A percentile compares a stretch with the other conserved stretches of the same genome.
These are phyloP conservation scores for Copidosoma aretas DNA, from an alignment of 2,888 invertebrate species.

Conservation along the genomic window DNA sequence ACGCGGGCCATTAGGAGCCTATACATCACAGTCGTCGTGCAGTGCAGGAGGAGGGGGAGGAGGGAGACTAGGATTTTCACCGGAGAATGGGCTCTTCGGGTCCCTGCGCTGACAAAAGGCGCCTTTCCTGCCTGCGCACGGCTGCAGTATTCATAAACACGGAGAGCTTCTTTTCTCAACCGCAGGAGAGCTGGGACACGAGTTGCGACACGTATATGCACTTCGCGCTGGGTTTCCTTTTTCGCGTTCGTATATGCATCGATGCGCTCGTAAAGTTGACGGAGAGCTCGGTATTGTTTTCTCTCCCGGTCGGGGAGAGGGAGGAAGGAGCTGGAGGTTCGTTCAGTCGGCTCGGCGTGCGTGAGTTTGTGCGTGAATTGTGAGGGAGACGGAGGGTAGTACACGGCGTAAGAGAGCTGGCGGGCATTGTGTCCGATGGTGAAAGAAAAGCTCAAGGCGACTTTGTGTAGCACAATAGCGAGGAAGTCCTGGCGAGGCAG, in stretches of 20 bases:
- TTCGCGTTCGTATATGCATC: background rate
- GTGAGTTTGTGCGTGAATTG: no score
- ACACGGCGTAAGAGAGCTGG: no score
- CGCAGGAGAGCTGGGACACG: no score
- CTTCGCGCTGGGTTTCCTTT: background rate
- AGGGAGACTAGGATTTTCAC: conserved; percentile 27
- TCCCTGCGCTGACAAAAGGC: conserved; percentile 16
- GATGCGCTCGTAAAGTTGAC: conserved; percentile 1
- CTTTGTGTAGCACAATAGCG: no score
- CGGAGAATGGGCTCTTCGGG: background rate
- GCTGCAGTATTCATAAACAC: background rate
- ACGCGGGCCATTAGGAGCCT: background rate
- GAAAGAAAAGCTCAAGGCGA: background rate
- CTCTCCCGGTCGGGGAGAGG: background rate
- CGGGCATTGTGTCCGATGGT: background rate
- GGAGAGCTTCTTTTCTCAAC: no score
- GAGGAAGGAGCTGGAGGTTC: background rate
- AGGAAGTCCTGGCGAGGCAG: no score
- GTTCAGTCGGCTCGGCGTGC: no score
- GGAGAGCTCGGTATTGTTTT: background rate
- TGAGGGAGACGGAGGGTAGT: no score
- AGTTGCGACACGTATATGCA: no score
- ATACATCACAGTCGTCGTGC: background rate
- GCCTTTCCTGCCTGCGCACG: background rate
- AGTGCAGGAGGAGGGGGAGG: no score